phyloP scores from a whole-genome alignment of 2,113 vertebrate genomes.

The Carassius carassius region DNA sequence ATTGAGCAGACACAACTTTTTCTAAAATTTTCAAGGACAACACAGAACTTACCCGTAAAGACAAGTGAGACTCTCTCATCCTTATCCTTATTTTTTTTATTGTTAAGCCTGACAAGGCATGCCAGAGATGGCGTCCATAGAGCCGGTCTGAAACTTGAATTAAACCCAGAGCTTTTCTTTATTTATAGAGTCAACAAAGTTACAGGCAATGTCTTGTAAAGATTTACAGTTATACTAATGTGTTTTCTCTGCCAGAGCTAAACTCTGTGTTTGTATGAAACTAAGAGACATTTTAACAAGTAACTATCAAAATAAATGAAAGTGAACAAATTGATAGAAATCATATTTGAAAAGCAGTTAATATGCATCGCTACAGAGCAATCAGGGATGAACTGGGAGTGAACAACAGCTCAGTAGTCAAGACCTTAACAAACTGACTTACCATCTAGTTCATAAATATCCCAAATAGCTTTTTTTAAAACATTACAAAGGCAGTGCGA shows the following conservation, averaged over 20 bases:
- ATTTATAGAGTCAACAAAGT: not conserved
- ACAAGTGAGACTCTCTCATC: not conserved
- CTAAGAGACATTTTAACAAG: not conserved
- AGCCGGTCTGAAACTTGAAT: not conserved
- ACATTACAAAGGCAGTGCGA: not conserved
- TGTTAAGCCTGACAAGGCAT: not conserved
- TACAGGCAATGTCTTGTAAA: not conserved
- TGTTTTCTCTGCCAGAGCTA: not conserved
- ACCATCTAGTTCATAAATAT: not conserved
- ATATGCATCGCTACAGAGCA: not conserved
- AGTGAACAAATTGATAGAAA: conserved; percentile 3
- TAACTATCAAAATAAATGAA: not conserved
- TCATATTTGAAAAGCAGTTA: not conserved
- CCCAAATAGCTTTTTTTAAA: not conserved
- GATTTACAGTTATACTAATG: not conserved
- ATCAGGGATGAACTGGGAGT: not conserved
- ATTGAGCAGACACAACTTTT: too few species aligned
- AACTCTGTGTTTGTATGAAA: not conserved
- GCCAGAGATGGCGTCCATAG: not conserved
- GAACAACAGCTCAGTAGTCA: not conserved
- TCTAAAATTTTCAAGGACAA: not conserved
- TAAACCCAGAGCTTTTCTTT: not conserved
- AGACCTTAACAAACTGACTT: not conserved
- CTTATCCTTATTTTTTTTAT: not conserved
- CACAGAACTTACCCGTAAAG: not conserved